Base-by-base conservation (phyloP, 2,113 vertebrate genomes). In the Proterorhinus semilunaris region DNA sequence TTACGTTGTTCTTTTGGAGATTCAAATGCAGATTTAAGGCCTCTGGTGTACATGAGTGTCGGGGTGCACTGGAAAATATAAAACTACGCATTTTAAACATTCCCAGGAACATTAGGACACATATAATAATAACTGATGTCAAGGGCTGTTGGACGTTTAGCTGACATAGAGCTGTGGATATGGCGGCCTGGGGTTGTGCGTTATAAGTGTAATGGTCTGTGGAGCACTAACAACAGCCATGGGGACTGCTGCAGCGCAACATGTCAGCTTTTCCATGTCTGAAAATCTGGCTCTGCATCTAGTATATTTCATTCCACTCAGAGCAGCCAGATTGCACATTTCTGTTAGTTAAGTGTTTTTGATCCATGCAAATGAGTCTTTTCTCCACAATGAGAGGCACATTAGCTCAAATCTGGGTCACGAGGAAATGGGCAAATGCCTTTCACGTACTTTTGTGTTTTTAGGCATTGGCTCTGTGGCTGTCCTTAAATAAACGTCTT, bases 261-360 rank as follows among this genome's bases (percentile, higher is more conserved):
- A 78, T 85, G 87, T 90, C 82, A 86, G 63, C 69, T 82, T 93
- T 92, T 92, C 91, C 91, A 83, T 87, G 74, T 84, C 81, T 85
- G 72, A 84, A 84, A 83, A 54, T 62, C 87, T 89, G 59, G 76
- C 84, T 69, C 11, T 27, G 53, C 72, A 79, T 72, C 59, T 53
- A 50, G 3, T 36, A 36, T 36, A 45, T 8, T 61, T 61, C 49
- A 75, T 84, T 86, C 80, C 79, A 63, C 69, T 85, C 52, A 52
- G 42, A 64, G 65, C 54, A 68, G 83, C 86, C 83, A 88, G 82
- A 85, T 27, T 27, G 11, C 65, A 78, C 68, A 87, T 89, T 91
- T 86, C 78, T 85, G 86, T 88, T 86, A 83, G 84, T 86, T 85
- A 83, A 81, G 53, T 1, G 8, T 73, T 49, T 80, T 85, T 86